Evolutionary conservation across 2,888 invertebrate genomes (phyloP).

Genomic region (Mythimna impura): DNA sequence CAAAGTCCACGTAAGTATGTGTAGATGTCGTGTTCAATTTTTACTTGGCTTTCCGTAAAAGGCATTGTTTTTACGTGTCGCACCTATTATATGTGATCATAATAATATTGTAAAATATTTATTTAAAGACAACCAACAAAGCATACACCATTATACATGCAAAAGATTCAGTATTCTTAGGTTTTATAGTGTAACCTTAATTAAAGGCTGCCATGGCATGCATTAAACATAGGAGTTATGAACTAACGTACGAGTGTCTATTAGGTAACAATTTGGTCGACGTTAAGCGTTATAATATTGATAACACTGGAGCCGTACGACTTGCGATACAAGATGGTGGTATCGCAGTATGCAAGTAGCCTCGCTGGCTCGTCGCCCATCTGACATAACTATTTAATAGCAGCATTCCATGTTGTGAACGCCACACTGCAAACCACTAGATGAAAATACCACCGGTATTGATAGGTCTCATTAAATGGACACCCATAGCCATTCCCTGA

Average conservation of each 20-base stretch:
- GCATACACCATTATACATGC: too few species aligned
- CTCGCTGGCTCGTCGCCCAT: background rate
- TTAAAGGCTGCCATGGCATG: too few species aligned
- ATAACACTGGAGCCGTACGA: background rate
- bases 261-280: too few species aligned
- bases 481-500: background rate
- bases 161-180: too few species aligned
- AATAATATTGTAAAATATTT: too few species aligned
- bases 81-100: too few species aligned
- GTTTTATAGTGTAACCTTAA: too few species aligned
- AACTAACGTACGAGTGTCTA: too few species aligned
- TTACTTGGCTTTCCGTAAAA: background rate
- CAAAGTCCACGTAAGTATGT: background rate
- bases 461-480: slow-evolving; percentile 13
- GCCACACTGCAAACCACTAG: background rate
- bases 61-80: too few species aligned
- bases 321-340: background rate
- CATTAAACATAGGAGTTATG: too few species aligned
- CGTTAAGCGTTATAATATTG: too few species aligned
- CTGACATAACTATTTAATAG: slow-evolving; percentile 6
- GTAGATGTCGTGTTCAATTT: background rate
- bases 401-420: slow-evolving; percentile 8
- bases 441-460: slow-evolving; percentile 19
- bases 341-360: background rate
- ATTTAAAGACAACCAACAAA: too few species aligned